Evolutionary conservation across 2,797 vertebrate species (phyloP).

Genomic region (Echiichthys vipera): DNA sequence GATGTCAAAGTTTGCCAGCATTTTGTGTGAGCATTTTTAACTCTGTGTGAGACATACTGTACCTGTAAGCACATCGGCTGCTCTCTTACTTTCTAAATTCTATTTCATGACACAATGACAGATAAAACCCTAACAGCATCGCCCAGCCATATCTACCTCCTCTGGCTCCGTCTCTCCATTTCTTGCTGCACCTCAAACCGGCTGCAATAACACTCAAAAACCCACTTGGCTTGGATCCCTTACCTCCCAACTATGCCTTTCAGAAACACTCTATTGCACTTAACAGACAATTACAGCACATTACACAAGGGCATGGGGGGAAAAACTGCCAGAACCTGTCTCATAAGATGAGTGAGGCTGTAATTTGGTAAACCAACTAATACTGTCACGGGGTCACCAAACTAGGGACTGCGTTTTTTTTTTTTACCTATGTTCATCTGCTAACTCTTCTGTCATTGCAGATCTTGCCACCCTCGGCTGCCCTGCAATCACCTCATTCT

Average conservation of each 20-base stretch:
- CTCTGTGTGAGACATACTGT: constrained; percentile 28
- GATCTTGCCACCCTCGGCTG: too few species aligned
- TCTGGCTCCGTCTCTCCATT: constrained; percentile 28
- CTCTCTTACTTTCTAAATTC: constrained; percentile 56
- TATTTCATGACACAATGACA: constrained; percentile 65
- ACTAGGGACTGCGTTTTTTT: too few species aligned
- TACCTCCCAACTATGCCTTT: constrained; percentile 32
- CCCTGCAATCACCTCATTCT: too few species aligned
- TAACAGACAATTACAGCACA: constrained; percentile 46
- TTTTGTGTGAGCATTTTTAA: constrained; percentile 17
- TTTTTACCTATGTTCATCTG: too few species aligned
- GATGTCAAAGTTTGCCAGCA: constrained; percentile 35
- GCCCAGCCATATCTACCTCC: constrained; percentile 35
- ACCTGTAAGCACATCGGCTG: constrained; percentile 53
- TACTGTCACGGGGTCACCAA: too few species aligned
- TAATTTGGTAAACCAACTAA: neutral
- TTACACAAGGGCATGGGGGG: constrained; percentile 23
- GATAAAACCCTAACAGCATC: constrained; percentile 48
- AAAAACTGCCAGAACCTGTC: constrained; percentile 17
- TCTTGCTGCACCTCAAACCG: constrained; percentile 35
- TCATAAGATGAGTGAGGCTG: constrained; percentile 2
- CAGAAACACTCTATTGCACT: constrained; percentile 25
- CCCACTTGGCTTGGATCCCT: constrained; percentile 41
- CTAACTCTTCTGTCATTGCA: too few species aligned
- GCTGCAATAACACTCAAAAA: constrained; percentile 45